Evolutionary conservation across 2,797 vertebrate genomes (phyloP), one percentile per base, ranked within the genome.

Genomic region (Rhynchonycteris naso): DNA sequence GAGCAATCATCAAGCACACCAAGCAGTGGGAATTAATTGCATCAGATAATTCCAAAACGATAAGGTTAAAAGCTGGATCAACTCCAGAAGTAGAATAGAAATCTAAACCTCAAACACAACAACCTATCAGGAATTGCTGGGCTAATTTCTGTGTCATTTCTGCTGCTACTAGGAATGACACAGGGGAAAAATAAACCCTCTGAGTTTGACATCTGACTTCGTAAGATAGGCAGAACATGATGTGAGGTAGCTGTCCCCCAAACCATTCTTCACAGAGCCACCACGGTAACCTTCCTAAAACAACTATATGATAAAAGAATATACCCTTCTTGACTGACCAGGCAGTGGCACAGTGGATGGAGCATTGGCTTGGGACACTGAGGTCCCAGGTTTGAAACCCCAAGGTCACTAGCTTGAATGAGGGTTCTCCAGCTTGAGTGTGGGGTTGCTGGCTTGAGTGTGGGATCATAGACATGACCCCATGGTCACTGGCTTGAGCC

Each of bases 21-120:
- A 18, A 30, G 19, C 4, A 0, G 43, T 22, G 28, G 4, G 28
- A 92, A 28, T 71, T 71, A 19, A 52, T 33, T 71, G 22, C 26
- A 43, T 86, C 75, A 94, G 38, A 65, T 61, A 54, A 75, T 88
- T 79, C 52, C 69, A 61, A 43, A 56, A 92, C 71, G 50, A 76
- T 78, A 35, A 59, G 12, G 9, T 13, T 47, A 76, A 80, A 81
- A 14, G 35, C 26, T 15, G 18, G 22, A 38, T 33, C n/a, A 59
- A 58, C 2, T 11, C 13, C 61, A 82, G 69, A 75, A 38, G 38
- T 72, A 78, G 21, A 6, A 54, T 35, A 38, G 58, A 38, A n/a
- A 61, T 50, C n/a, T 75, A 6, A 65, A 22, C 16, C 21, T 58
- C 9, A 80, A 69, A 81, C 75, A 81, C 47, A 92, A 33, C 28